Evolutionary conservation across 2,113 vertebrate genomes (phyloP).

Genomic region (Pagrus major): DNA sequence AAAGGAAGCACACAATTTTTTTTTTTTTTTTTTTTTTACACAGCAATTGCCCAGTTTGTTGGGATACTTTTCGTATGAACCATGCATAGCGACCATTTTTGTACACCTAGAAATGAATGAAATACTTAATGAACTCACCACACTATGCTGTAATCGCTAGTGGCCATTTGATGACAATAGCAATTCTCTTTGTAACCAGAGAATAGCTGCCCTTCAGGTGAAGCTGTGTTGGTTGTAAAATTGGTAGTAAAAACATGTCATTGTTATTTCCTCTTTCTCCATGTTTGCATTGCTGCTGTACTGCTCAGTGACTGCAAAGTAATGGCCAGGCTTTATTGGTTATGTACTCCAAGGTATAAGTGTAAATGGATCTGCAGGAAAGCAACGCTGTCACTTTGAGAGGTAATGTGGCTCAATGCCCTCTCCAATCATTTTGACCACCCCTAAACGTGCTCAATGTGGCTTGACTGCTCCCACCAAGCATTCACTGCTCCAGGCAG

Average conservation of each 20-base stretch:
- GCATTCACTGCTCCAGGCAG: conserved; percentile 48
- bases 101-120: neutral
- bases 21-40: too few relatives aligned
- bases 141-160: too few relatives aligned
- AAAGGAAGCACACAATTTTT: neutral
- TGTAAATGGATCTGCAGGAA: conserved; percentile 43
- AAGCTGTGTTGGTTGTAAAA: conserved; percentile 3
- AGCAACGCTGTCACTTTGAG: conserved; percentile 52
- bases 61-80: neutral
- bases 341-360: conserved; percentile 48
- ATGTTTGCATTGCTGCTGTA: conserved; percentile 18
- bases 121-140: neutral
- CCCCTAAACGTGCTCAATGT: conserved; percentile 69
- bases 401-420: conserved; percentile 69
- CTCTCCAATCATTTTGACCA: conserved; percentile 60
- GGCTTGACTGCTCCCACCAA: conserved; percentile 64
- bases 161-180: neutral
- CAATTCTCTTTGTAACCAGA: neutral
- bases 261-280: conserved; percentile 7
- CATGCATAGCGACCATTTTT: neutral
- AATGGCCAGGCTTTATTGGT: conserved; percentile 51
- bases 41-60: too few relatives aligned
- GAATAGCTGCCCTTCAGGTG: neutral
- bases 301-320: conserved; percentile 49
- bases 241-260: conserved; percentile 18